Evolutionary conservation across 1,140 invertebrate species (phyloP), one percentile per base, ranked within the genome.

Genomic region (Temnothorax nylanderi): DNA sequence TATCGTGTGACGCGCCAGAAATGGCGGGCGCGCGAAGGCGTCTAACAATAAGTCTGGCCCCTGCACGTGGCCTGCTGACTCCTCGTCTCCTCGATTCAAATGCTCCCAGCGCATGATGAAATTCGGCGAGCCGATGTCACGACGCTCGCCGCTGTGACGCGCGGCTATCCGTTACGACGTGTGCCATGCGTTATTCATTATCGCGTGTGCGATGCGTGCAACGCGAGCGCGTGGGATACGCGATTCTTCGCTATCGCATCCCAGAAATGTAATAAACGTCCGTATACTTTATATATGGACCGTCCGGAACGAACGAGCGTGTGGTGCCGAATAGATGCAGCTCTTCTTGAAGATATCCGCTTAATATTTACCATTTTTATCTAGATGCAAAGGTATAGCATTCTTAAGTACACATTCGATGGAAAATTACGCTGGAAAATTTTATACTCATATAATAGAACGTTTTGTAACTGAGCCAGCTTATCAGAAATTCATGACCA

Each of bases 41-140:
- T 74, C 80, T 84, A 84, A 84, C 80, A 84, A 84, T 84, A 84
- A 84, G 44, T 21, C 41, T 81, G 78, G 78, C 49, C 26, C 49
- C 26, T 21, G 54, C 69, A 74, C 34, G 47, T 51, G 34, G 21
- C 47, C 8, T 16, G 56, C 4, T n/a, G 10, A 26, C 65, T 69
- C n/a, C 65, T 26, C 13, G 10, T 18, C 65, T 69, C n/a, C 65
- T 26, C n/a, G 60, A 62, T 5, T 65, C n/a, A 13, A 37, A n/a
- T 37, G 54, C 56, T 16, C n/a, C 32, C 49, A 37, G 47, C 18
- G 44, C 8, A 75, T 84, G 80, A 84, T 75, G 80, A 84, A 84
- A 84, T 75, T 75, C 26, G 80, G 34, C 69, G 54, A 41, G 69
- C n/a, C 32, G 69, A 74, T 84, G 41, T 75, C 80, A 74, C 54